Conservation (phyloP, 1,140 invertebrate species). For the Ridgeia piscesae region DNA sequence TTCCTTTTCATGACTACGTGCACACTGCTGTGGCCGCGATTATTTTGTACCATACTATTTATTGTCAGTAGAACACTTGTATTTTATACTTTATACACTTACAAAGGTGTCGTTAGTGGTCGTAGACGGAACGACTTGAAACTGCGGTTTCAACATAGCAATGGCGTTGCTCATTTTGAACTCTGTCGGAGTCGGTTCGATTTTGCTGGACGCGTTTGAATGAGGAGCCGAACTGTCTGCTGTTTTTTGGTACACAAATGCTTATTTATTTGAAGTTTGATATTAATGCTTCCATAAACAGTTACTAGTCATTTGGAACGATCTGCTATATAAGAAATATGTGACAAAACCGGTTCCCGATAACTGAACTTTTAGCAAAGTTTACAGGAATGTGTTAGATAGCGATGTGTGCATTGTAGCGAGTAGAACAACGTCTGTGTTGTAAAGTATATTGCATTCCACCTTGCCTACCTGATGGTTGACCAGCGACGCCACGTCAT, state of each 20-base stretch:
- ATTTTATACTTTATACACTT: conserved; percentile 2
- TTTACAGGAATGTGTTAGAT: not conserved
- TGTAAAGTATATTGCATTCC: not conserved
- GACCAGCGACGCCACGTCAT: not conserved
- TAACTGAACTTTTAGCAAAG: not conserved
- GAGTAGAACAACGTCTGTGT: not conserved
- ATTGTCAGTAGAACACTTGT: not conserved
- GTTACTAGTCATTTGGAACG: conserved; percentile 5
- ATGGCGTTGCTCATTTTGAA: not conserved
- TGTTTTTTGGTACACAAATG: not conserved
- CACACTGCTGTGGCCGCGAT: not conserved
- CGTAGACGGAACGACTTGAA: not conserved
- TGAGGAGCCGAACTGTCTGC: not conserved
- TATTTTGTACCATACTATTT: not conserved
- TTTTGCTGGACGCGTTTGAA: not conserved
- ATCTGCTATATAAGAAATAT: not conserved
- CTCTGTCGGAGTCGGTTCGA: not conserved
- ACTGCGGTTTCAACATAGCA: not conserved
- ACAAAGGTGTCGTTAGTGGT: not conserved
- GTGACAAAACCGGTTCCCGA: not conserved
- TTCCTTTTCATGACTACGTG: not conserved
- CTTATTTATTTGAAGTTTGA: conserved; percentile 1
- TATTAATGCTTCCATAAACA: conserved; percentile 1
- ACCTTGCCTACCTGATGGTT: not conserved
- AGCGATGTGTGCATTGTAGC: not conserved